Evolutionary conservation across 2,888 invertebrate genomes (phyloP).

Genomic region (Zaprionus lineosus): DNA sequence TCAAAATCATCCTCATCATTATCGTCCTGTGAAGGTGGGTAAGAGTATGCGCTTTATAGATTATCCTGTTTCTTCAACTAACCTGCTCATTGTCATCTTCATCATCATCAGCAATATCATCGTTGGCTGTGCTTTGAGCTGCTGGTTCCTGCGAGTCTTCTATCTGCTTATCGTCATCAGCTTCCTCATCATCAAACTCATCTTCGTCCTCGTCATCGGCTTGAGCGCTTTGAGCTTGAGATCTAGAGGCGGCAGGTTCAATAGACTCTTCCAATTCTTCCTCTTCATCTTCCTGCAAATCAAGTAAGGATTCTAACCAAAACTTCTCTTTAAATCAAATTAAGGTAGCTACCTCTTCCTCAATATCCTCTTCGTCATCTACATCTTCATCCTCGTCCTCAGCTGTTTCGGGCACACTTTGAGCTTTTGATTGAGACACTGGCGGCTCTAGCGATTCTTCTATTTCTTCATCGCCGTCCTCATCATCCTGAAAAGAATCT

Average conservation of each 20-base stretch:
- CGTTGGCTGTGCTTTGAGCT: constrained; percentile 22
- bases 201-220: constrained; percentile 63
- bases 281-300: constrained; percentile 62
- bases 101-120: constrained; percentile 58
- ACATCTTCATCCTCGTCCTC: constrained; percentile 76
- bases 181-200: constrained; percentile 56
- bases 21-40: constrained; percentile 70
- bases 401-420: constrained; percentile 35
- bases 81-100: constrained; percentile 38
- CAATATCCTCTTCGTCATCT: constrained; percentile 19
- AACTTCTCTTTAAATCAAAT: too few species aligned
- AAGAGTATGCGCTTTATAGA: background rate
- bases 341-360: too few species aligned
- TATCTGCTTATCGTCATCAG: too few species aligned
- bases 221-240: constrained; percentile 40
- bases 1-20: constrained; percentile 80
- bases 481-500: constrained; percentile 56
- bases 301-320: too few species aligned
- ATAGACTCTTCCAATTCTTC: constrained; percentile 72
- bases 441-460: constrained; percentile 67
- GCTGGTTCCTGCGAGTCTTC: too few species aligned
- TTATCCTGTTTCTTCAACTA: background rate
- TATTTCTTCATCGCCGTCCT: constrained; percentile 64
- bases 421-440: constrained; percentile 34
- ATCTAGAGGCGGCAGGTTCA: constrained; percentile 40